Conservation (phyloP, 1,140 invertebrate genomes). For the Meloidogyne hapla region DNA sequence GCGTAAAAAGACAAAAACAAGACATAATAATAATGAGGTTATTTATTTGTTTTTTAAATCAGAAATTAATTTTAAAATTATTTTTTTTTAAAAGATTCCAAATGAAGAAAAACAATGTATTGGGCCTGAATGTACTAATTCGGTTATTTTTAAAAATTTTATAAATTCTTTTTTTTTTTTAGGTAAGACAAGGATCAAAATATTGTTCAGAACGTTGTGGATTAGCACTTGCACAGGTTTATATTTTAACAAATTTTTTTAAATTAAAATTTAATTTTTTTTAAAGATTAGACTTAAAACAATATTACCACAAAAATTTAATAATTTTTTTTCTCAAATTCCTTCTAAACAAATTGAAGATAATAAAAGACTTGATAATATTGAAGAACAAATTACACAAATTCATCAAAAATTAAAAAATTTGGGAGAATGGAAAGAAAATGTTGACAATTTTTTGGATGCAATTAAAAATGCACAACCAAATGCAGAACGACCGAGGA, state of each 20-base stretch:
- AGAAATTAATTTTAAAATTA: too few species aligned
- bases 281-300: constrained; percentile 22
- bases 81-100: constrained; percentile 6
- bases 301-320: constrained; percentile 39
- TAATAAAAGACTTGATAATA: constrained; percentile 8
- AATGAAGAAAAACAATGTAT: constrained; percentile 75
- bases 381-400: constrained; percentile 22
- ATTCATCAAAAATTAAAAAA: constrained; percentile 33
- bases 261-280: constrained; percentile 11
- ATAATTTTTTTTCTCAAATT: constrained; percentile 16
- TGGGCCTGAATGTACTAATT: constrained; percentile 80
- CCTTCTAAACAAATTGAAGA: constrained; percentile 28
- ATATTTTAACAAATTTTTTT: constrained; percentile 13
- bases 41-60: background rate
- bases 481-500: background rate
- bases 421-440: constrained; percentile 31
- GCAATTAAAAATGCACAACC: constrained; percentile 10
- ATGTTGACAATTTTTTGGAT: constrained; percentile 14
- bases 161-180: background rate
- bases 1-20: background rate
- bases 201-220: constrained; percentile 94
- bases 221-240: constrained; percentile 76
- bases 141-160: constrained; percentile 67
- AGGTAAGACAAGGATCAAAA: constrained; percentile 75
- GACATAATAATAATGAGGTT: background rate